Percentiles rank a stretch among this genome's conserved stretches.
Conservation (phyloP, 2,113 vertebrate species). For the Sebastes fasciatus region DNA sequence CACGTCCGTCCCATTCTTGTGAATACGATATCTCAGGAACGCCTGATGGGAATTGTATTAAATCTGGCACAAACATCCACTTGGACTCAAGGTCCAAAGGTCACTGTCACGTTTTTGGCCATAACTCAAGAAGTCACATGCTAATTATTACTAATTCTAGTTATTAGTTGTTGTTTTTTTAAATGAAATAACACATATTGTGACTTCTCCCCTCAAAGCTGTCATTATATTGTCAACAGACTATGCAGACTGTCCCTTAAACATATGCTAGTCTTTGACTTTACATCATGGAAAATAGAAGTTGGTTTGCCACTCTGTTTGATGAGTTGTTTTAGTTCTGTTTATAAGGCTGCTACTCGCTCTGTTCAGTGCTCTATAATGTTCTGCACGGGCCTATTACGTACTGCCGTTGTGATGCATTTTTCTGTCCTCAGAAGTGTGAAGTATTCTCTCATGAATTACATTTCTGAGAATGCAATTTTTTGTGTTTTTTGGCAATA, state of each 20-base stretch:
- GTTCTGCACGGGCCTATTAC: neutral
- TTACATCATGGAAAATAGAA: neutral
- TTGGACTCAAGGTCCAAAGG: no score
- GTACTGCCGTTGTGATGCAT: neutral
- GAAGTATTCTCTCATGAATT: neutral
- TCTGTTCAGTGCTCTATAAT: neutral
- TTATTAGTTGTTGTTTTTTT: no score
- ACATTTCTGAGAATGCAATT: neutral
- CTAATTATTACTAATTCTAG: no score
- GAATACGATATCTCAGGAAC: no score
- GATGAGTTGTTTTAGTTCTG: neutral
- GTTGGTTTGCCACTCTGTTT: neutral
- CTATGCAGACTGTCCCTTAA: neutral
- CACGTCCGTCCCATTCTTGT: no score
- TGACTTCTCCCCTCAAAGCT: neutral
- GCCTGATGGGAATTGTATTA: no score
- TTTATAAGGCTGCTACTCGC: neutral
- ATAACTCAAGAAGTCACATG: no score
- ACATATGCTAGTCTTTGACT: neutral
- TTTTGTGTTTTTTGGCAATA: neutral
- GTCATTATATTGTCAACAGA: conserved; percentile 16
- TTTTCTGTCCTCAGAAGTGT: neutral
- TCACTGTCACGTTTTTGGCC: no score
- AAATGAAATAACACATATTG: conserved; percentile 5
- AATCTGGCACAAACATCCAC: no score